Evolutionary conservation across 2,113 vertebrate species (phyloP).

Genomic region (Gila orcuttii): DNA sequence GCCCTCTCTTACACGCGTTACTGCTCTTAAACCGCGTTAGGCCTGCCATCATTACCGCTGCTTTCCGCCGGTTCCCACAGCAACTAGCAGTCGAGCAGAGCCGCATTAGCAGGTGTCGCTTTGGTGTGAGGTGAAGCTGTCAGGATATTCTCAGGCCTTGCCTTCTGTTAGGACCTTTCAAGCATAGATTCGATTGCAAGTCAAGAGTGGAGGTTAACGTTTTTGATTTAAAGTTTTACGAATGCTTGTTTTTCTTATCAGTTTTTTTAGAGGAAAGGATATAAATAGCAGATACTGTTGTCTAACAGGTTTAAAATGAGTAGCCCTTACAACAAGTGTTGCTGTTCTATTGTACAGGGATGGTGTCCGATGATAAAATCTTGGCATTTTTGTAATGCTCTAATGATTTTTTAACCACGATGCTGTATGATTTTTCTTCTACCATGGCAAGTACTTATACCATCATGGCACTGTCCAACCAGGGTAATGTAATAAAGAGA

Average conservation of each 20-base stretch:
- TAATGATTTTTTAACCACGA: neutral
- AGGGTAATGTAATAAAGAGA: too few relatives aligned
- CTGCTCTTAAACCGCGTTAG: slow-evolving; percentile 79
- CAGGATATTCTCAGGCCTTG: neutral
- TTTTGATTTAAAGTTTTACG: neutral
- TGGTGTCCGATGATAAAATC: neutral
- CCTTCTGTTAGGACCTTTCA: neutral
- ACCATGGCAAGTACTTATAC: neutral
- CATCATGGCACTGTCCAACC: neutral
- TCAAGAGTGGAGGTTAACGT: neutral
- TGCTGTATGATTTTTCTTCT: neutral
- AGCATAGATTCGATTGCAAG: neutral
- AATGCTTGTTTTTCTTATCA: neutral
- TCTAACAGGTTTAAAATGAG: neutral
- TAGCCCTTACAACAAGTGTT: neutral
- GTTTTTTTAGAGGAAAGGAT: neutral
- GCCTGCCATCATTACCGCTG: slow-evolving; percentile 83
- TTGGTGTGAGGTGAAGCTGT: slow-evolving; percentile 50
- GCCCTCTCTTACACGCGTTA: slow-evolving; percentile 78
- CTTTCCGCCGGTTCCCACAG: slow-evolving; percentile 75
- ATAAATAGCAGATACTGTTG: neutral
- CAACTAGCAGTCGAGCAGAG: slow-evolving; percentile 67
- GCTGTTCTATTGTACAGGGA: neutral
- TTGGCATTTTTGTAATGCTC: neutral
- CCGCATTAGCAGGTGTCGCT: slow-evolving; percentile 52